These are phyloP conservation scores for Drosophila mettleri DNA, from an alignment of 2,888 invertebrate species.

Conservation along the genomic window DNA sequence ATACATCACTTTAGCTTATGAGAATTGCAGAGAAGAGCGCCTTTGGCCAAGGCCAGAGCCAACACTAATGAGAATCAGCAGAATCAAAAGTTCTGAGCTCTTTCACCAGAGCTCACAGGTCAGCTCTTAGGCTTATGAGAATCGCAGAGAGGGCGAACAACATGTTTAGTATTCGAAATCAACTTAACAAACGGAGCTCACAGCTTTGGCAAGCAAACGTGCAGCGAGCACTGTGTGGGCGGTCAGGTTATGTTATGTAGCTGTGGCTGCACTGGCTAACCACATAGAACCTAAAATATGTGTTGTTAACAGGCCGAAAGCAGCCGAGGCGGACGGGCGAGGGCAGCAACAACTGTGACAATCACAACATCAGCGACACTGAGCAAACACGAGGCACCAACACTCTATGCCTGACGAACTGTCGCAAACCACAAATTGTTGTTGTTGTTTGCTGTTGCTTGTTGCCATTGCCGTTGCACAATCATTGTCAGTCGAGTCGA, in stretches of 20 bases:
- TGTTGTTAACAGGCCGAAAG: constrained; percentile 24
- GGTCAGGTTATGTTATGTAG: not conserved
- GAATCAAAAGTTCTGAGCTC: too few species aligned
- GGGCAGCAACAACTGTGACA: constrained; percentile 25
- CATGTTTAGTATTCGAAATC: not conserved
- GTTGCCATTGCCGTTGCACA: constrained; percentile 36
- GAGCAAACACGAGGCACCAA: constrained; percentile 47
- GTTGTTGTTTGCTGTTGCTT: constrained; percentile 9
- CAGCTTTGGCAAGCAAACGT: not conserved
- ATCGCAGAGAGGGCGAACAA: not conserved
- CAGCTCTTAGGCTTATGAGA: not conserved
- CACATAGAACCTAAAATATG: constrained; percentile 27
- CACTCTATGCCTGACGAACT: constrained; percentile 67
- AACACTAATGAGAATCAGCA: too few species aligned
- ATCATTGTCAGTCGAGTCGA: constrained; percentile 51
- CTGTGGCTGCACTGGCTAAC: constrained; percentile 23
- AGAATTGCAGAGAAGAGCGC: not conserved
- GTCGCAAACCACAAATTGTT: constrained; percentile 64
- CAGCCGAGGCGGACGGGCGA: constrained; percentile 12
- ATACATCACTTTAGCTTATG: not conserved
- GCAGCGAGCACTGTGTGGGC: not conserved
- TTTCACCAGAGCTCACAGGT: not conserved
- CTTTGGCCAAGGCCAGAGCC: too few species aligned
- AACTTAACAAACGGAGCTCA: not conserved
- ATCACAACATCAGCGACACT: constrained; percentile 27